Conservation (phyloP, 2,888 invertebrate species). For the Zaprionus obscuricornis region DNA sequence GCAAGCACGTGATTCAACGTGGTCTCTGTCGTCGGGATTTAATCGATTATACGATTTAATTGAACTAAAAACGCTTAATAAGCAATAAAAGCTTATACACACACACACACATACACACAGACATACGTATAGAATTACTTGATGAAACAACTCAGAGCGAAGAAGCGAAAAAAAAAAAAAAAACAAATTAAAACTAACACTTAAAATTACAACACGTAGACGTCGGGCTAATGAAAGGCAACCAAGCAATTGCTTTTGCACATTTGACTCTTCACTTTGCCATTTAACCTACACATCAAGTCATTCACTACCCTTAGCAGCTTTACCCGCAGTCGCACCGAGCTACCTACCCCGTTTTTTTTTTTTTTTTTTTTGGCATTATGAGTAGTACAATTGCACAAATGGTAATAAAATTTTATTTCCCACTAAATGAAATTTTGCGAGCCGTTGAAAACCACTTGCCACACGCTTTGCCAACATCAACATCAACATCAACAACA, state of each 20-base stretch:
- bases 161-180: slow-evolving; percentile 17
- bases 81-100: slow-evolving; percentile 63
- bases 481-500: slow-evolving; percentile 21
- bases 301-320: neutral
- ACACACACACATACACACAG: slow-evolving; percentile 33
- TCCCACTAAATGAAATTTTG: slow-evolving; percentile 71
- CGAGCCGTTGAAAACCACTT: slow-evolving; percentile 68
- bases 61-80: slow-evolving; percentile 76
- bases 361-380: neutral
- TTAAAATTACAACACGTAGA: slow-evolving; percentile 74
- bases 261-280: too few relatives aligned
- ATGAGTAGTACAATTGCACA: slow-evolving; percentile 52
- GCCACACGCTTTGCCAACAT: slow-evolving; percentile 39
- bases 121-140: neutral
- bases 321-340: too few relatives aligned
- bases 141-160: slow-evolving; percentile 10
- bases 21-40: slow-evolving; percentile 52
- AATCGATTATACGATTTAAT: slow-evolving; percentile 77
- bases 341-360: neutral
- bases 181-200: slow-evolving; percentile 74
- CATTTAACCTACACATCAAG: neutral
- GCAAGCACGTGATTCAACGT: slow-evolving; percentile 32
- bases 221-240: slow-evolving; percentile 63
- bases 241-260: slow-evolving; percentile 2
- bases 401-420: slow-evolving; percentile 70